Conservation (phyloP, 2,888 invertebrate species). For the Thumatha senex region DNA sequence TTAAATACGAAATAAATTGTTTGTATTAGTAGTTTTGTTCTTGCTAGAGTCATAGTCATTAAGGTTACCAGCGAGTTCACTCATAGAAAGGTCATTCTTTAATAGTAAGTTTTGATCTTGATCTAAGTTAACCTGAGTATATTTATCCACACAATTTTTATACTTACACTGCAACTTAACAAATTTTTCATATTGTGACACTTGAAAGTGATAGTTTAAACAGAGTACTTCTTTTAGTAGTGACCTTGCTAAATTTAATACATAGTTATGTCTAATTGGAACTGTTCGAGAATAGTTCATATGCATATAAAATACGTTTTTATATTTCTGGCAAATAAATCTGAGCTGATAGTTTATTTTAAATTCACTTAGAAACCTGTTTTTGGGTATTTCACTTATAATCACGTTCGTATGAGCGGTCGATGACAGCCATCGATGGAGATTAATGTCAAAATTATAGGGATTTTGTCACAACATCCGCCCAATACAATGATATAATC, state of each 20-base stretch:
- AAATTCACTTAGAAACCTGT: background rate
- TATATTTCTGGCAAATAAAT: background rate
- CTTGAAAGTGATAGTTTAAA: background rate
- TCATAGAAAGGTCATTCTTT: background rate
- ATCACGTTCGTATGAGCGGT: conserved; percentile 6
- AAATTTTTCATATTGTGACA: background rate
- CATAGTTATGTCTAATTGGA: background rate
- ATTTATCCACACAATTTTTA: background rate
- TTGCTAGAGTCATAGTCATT: background rate
- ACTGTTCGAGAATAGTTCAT: background rate
- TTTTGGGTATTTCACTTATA: background rate
- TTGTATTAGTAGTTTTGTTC: background rate
- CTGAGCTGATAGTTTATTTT: conserved; percentile 1
- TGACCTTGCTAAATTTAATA: background rate
- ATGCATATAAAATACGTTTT: background rate
- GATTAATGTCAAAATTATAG: background rate
- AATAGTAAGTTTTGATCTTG: background rate
- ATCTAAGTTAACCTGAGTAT: background rate
- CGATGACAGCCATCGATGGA: background rate
- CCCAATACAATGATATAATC: background rate
- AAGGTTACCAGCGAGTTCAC: background rate
- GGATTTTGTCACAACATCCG: background rate
- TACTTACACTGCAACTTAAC: background rate
- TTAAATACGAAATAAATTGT: background rate
- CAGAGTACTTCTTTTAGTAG: background rate